Conservation (phyloP, 2,113 vertebrate genomes). For the Hippocampus guttulatus region DNA sequence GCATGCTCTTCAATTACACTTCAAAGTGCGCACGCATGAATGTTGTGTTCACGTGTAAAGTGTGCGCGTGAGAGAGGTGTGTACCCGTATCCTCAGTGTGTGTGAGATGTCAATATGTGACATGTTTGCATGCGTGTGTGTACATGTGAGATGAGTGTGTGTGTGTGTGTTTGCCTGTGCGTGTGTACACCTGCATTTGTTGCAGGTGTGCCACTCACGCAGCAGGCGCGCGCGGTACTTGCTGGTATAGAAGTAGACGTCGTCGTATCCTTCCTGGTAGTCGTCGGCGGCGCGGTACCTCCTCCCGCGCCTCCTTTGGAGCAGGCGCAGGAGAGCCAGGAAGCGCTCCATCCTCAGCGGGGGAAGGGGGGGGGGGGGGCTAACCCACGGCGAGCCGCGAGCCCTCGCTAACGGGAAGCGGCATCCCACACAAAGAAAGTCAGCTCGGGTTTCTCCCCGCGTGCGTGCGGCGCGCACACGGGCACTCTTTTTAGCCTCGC, state of each 20-base stretch:
- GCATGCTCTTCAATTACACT: slow-evolving; percentile 44
- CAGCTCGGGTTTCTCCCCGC: slow-evolving; percentile 53
- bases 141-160: background rate
- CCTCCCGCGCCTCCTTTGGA: slow-evolving; percentile 90
- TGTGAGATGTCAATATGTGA: background rate
- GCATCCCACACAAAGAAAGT: slow-evolving; percentile 33
- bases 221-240: slow-evolving; percentile 78
- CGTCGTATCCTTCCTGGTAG: slow-evolving; percentile 98
- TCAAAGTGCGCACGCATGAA: slow-evolving; percentile 29
- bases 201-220: slow-evolving; percentile 78
- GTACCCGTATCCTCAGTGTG: background rate
- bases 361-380: background rate
- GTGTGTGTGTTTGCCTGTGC: background rate
- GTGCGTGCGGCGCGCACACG: slow-evolving; percentile 3
- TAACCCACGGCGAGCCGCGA: background rate
- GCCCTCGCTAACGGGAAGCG: slow-evolving; percentile 27
- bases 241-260: slow-evolving; percentile 91
- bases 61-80: background rate
- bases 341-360: slow-evolving; percentile 84
- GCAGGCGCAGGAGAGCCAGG: slow-evolving; percentile 89
- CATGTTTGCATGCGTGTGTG: background rate
- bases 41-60: background rate
- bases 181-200: background rate
- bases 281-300: slow-evolving; percentile 97
- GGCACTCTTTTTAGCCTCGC: slow-evolving; percentile 56